phyloP scores from a whole-genome alignment of 2,113 vertebrate species.

The Arvicanthis niloticus region DNA sequence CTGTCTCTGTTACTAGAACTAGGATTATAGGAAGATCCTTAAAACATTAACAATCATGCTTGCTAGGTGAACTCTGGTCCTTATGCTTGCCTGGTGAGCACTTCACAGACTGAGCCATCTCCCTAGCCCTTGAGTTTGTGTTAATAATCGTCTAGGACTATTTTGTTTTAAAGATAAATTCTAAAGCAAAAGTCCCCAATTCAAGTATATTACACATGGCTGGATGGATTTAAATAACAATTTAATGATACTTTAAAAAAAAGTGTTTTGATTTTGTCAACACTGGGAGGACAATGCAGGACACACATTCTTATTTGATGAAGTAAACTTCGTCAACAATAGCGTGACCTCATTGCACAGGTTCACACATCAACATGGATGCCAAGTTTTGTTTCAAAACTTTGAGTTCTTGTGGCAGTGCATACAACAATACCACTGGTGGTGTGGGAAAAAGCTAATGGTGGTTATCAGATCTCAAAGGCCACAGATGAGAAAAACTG shows the following conservation, averaged over 20 bases:
- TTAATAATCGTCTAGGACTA: background rate
- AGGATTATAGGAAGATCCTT: background rate
- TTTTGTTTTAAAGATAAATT: background rate
- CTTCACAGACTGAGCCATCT: background rate
- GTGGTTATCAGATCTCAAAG: slow-evolving; percentile 71
- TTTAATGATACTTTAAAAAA: background rate
- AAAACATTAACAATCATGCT: background rate
- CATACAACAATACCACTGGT: slow-evolving; percentile 65
- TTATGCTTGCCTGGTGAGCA: background rate
- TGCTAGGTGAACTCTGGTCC: background rate
- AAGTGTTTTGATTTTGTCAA: slow-evolving; percentile 20
- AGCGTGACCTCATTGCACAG: slow-evolving; percentile 48
- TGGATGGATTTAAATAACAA: background rate
- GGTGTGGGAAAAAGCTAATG: slow-evolving; percentile 74
- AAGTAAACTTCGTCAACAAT: slow-evolving; percentile 50
- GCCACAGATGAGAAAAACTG: slow-evolving; percentile 49
- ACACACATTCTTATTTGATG: slow-evolving; percentile 61
- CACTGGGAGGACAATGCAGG: background rate
- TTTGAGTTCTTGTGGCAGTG: slow-evolving; percentile 55
- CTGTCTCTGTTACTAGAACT: background rate
- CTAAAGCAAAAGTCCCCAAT: background rate
- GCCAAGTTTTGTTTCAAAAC: slow-evolving; percentile 66
- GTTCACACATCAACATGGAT: background rate
- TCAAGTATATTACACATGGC: slow-evolving; percentile 8
- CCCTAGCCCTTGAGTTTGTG: background rate